phyloP scores from a whole-genome alignment of 2,113 vertebrate species.

The Cephalopterus ornatus region DNA sequence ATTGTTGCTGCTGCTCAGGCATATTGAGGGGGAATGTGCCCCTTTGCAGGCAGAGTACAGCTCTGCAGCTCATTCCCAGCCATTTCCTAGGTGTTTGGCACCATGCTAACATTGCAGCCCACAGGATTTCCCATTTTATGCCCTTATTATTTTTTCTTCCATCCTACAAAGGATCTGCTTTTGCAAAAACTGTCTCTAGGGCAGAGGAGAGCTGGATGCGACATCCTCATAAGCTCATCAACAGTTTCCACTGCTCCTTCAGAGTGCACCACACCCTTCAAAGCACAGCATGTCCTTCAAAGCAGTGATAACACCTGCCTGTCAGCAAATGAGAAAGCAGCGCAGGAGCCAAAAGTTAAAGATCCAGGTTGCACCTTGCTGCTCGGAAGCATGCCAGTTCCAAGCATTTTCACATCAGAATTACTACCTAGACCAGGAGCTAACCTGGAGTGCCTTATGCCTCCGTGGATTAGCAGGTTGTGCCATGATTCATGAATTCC shows the following conservation, averaged over 20 bases:
- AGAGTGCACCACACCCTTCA: not conserved
- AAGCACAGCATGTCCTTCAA: not conserved
- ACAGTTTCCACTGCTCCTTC: not conserved
- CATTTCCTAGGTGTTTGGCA: not conserved
- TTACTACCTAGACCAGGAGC: not conserved
- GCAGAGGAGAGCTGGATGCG: not conserved
- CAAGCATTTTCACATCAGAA: not conserved
- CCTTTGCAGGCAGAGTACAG: not conserved
- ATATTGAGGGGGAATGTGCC: not conserved
- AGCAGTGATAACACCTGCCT: not conserved
- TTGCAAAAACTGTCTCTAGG: not conserved
- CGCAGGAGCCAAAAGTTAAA: not conserved
- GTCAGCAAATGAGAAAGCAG: conserved; percentile 8
- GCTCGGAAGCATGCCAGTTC: not conserved
- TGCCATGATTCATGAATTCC: conserved; percentile 15
- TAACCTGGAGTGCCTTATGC: not conserved
- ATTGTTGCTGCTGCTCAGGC: not conserved
- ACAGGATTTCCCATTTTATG: not conserved
- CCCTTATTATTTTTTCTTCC: not conserved
- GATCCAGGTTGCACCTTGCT: not conserved
- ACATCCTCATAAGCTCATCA: not conserved
- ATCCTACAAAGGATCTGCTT: not conserved
- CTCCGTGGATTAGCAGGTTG: not conserved
- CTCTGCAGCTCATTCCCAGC: not conserved
- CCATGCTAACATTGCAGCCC: not conserved